phyloP scores from a whole-genome alignment of 2,797 vertebrate species.

The Capromys pilorides region DNA sequence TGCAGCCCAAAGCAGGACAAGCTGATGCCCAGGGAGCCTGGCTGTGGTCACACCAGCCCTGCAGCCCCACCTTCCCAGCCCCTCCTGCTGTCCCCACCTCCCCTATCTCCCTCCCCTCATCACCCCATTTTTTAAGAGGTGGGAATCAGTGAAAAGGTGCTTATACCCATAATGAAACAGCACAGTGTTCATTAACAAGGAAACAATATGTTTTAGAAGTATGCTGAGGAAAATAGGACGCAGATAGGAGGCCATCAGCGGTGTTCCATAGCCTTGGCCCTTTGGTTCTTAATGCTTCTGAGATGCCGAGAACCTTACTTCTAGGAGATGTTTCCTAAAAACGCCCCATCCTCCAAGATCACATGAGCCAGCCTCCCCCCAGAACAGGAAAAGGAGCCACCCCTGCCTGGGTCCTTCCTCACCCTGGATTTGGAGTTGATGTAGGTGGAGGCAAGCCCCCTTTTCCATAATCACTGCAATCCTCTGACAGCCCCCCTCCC shows the following conservation, averaged over 20 bases:
- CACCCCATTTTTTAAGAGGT: neutral
- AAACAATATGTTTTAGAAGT: fast-evolving
- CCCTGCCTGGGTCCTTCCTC: neutral
- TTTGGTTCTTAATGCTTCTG: neutral
- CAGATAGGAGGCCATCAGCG: neutral
- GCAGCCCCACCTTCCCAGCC: neutral
- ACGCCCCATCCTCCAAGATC: neutral
- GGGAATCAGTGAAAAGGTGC: neutral
- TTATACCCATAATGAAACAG: neutral
- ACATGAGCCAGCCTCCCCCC: too few relatives aligned
- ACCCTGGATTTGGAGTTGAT: neutral
- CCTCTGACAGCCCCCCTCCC: neutral
- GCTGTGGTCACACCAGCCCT: fast-evolving
- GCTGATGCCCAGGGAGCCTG: fast-evolving
- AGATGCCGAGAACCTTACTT: neutral
- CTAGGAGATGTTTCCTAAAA: neutral
- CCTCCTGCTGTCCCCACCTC: neutral
- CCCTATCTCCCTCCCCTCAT: neutral
- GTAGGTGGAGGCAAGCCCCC: neutral
- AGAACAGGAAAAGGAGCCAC: neutral
- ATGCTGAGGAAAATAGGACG: neutral
- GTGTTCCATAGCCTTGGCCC: fast-evolving
- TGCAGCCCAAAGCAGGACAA: neutral
- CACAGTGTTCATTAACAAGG: neutral
- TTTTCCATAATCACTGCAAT: fast-evolving